Conservation (phyloP, 2,888 invertebrate species). For the Caenorhabditis auriculariae region DNA sequence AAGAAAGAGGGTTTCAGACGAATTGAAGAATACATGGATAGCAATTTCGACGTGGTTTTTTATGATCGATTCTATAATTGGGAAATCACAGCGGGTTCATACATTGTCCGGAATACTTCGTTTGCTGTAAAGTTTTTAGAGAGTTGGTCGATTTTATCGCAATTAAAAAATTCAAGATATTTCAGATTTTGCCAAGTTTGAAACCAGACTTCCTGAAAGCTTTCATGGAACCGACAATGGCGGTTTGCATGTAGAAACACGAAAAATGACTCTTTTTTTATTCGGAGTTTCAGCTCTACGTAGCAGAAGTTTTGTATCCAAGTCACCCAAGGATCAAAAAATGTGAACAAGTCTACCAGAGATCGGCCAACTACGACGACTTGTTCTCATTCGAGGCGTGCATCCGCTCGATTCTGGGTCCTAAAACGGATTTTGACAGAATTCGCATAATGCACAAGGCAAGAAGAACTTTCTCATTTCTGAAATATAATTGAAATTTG, state of each 20-base stretch:
- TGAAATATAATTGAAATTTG: neutral
- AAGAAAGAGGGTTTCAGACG: constrained; percentile 11
- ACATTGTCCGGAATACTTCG: constrained; percentile 25
- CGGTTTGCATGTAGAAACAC: neutral
- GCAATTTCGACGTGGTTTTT: constrained; percentile 17
- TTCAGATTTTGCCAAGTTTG: neutral
- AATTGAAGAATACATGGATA: constrained; percentile 32
- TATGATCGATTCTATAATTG: constrained; percentile 33
- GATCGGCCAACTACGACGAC: neutral
- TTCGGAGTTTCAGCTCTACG: neutral
- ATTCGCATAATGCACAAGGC: too few relatives aligned
- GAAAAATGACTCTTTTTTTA: neutral
- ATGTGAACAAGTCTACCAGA: neutral
- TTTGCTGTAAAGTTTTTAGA: too few relatives aligned
- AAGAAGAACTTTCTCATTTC: too few relatives aligned
- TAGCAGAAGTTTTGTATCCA: constrained; percentile 3
- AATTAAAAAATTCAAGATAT: neutral
- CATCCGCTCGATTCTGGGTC: neutral
- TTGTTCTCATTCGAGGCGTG: neutral
- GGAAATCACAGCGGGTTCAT: constrained; percentile 29
- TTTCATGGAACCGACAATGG: neutral
- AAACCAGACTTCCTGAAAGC: neutral
- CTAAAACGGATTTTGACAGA: too few relatives aligned
- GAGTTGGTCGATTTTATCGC: too few relatives aligned
- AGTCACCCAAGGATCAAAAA: neutral